phyloP scores from a whole-genome alignment of 2,888 invertebrate species.

The Liodrosophila aerea region DNA sequence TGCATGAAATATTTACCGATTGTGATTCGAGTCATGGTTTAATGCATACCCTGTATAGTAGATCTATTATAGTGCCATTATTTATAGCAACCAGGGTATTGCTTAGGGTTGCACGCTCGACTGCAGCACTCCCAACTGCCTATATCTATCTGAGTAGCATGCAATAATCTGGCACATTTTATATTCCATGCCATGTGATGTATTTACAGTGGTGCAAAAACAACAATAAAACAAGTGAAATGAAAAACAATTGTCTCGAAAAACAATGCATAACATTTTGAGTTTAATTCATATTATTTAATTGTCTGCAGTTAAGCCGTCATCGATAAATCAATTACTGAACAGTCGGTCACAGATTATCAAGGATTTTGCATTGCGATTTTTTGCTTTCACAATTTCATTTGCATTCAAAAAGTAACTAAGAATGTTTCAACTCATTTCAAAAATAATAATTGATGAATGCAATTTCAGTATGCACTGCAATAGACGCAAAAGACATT shows the following conservation, averaged over 20 bases:
- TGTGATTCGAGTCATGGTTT: too few relatives aligned
- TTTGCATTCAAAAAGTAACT: conserved; percentile 33
- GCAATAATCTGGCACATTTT: conserved; percentile 1
- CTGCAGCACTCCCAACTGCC: too few relatives aligned
- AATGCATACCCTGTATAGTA: too few relatives aligned
- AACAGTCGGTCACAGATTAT: conserved; percentile 63
- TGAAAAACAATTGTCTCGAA: conserved; percentile 8
- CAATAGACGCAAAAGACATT: too few relatives aligned
- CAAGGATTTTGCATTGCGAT: conserved; percentile 20
- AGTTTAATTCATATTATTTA: conserved; percentile 46
- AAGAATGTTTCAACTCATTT: conserved; percentile 26
- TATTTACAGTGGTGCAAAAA: neutral
- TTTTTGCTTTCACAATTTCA: conserved; percentile 5
- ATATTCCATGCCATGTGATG: neutral
- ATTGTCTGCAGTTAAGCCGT: conserved; percentile 52
- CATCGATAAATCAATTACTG: conserved; percentile 69
- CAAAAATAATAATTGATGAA: conserved; percentile 71
- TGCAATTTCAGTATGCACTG: conserved; percentile 56
- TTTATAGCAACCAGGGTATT: too few relatives aligned
- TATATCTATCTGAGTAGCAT: neutral
- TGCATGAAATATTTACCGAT: too few relatives aligned
- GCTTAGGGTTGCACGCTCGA: too few relatives aligned
- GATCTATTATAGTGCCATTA: too few relatives aligned
- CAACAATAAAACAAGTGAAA: conserved; percentile 14
- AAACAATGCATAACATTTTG: conserved; percentile 21